Evolutionary conservation across 2,113 vertebrate genomes (phyloP).

Genomic region (Craseonycteris thonglongyai): DNA sequence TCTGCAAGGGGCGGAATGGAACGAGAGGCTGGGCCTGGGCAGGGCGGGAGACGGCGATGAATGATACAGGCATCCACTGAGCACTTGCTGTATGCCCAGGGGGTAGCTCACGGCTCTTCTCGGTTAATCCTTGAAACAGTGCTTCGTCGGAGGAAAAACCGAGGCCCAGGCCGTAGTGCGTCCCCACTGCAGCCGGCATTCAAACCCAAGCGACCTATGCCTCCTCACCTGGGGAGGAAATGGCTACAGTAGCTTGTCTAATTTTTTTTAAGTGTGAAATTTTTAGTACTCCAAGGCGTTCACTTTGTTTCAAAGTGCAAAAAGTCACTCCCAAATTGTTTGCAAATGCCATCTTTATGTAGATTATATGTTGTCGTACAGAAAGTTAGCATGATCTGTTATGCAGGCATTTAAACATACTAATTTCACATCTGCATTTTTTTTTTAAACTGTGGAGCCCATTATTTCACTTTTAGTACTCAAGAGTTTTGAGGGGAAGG

Average conservation of each 20-base stretch:
- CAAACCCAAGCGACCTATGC: too few species aligned
- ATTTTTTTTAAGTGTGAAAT: too few species aligned
- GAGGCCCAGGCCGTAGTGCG: neutral
- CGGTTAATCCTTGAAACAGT: neutral
- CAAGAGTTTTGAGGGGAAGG: neutral
- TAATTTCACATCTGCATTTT: neutral
- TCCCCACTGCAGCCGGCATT: neutral
- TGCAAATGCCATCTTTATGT: neutral
- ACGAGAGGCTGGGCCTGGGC: too few species aligned
- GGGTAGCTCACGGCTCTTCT: neutral
- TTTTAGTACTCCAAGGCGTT: neutral
- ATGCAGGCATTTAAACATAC: neutral
- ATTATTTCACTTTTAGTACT: neutral
- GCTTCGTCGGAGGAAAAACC: neutral
- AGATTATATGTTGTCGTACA: neutral
- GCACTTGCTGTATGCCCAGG: neutral
- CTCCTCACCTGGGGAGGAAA: neutral
- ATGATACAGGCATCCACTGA: fast-evolving
- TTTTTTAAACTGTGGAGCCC: neutral
- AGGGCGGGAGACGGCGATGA: fast-evolving
- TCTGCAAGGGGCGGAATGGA: fast-evolving
- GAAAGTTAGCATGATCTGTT: neutral
- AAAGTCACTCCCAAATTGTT: neutral
- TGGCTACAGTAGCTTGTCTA: neutral
- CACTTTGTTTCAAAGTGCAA: neutral